These are phyloP conservation scores for Holothuria glaberrima DNA, from an alignment of 35 echinoderm and acorn worm genomes.

Conservation along the genomic window DNA sequence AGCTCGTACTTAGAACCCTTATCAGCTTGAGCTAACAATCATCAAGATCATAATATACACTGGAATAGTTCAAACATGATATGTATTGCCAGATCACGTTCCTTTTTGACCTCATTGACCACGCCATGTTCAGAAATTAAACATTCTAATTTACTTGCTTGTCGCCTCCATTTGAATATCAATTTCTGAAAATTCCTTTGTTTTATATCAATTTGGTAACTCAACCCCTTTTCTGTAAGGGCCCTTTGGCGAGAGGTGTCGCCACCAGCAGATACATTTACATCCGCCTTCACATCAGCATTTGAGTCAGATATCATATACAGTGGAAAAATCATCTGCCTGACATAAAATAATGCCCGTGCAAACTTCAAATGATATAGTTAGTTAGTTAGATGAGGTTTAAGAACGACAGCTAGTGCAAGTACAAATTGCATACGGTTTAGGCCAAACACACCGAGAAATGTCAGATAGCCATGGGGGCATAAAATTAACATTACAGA, in stretches of 20 bases:
- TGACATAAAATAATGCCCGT: no score
- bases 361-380: no score
- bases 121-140: background rate
- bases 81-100: background rate
- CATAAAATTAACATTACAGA: no score
- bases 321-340: no score
- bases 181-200: constrained; percentile 16
- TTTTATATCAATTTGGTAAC: constrained; percentile 14
- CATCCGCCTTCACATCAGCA: background rate
- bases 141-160: constrained; percentile 24
- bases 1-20: background rate
- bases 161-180: background rate
- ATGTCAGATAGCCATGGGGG: no score
- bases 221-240: constrained; percentile 29
- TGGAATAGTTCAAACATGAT: constrained; percentile 3
- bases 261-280: background rate
- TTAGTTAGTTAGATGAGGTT: no score
- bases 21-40: background rate
- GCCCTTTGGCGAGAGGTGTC: background rate
- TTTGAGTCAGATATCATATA: no score
- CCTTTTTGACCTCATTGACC: background rate
- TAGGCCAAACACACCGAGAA: no score
- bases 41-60: constrained; percentile 6
- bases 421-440: no score
- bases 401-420: no score